Percentiles rank a stretch among this genome's conserved stretches.
Evolutionary conservation across 2,888 invertebrate genomes (phyloP).

Genomic region (Megamerina dolium): DNA sequence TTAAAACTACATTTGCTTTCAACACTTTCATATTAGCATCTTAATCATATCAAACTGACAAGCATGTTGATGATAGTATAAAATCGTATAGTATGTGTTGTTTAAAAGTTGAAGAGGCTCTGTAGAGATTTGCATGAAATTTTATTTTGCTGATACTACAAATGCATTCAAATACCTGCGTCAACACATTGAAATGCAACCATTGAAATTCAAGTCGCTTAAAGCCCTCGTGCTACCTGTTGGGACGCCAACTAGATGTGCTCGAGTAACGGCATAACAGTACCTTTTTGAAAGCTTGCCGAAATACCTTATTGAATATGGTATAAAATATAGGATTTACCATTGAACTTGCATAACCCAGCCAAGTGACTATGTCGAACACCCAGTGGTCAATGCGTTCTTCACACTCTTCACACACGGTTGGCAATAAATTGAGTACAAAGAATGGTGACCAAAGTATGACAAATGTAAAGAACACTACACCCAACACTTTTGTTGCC

Average conservation of each 20-base stretch:
- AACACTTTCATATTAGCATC: too few species aligned
- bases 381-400: constrained; percentile 69
- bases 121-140: too few species aligned
- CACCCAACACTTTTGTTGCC: constrained; percentile 91
- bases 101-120: too few species aligned
- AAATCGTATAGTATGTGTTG: too few species aligned
- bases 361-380: constrained; percentile 83
- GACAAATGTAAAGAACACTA: constrained; percentile 91
- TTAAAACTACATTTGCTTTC: too few species aligned
- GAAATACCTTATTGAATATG: constrained; percentile 89
- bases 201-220: too few species aligned
- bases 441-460: constrained; percentile 96
- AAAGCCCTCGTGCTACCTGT: constrained; percentile 52
- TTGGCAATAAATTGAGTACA: constrained; percentile 78
- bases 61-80: too few species aligned
- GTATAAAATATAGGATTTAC: constrained; percentile 95
- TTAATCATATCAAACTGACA: too few species aligned
- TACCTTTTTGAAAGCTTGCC: constrained; percentile 85
- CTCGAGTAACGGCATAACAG: constrained; percentile 69
- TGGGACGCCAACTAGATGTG: constrained; percentile 55
- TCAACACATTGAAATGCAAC: too few species aligned
- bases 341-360: constrained; percentile 91
- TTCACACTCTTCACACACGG: constrained; percentile 76
- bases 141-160: too few species aligned
- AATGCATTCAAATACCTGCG: too few species aligned